Base-by-base conservation (phyloP, 2,797 vertebrate genomes). In the Schizopygopsis pylzovi region DNA sequence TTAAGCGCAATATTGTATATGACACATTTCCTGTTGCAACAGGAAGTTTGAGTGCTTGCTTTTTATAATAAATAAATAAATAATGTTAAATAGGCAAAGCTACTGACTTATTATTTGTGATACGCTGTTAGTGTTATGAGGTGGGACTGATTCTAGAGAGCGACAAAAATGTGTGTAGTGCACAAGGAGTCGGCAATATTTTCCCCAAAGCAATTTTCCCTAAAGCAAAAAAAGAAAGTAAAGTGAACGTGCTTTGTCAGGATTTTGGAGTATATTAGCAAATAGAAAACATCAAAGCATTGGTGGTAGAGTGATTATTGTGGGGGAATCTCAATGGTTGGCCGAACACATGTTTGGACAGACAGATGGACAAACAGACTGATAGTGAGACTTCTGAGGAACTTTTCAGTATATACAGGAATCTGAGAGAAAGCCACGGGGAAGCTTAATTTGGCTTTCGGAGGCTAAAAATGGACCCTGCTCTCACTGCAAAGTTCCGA, bases 381-480 rank as follows among this genome's bases (percentile, higher is more conserved):
- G n/a, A 37, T 39, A 13, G 37, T 41, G 22, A 37, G 45, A 49
- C 63, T 52, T 52, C 65, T 41, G 11, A 70, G 8, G 15, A 71
- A 71, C 22, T 43, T 59, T 56, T 71, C n/a, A 72, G 67, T 33
- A 41, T 54, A 43, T 45, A 77, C 28, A 28, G 13, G 12, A 16
- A 61, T 71, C 63, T 81, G 39, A 73, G 45, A 6, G 56, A 52
- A 81, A 85, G n/a, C 16, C 70, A 37, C 20, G 15, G 54, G 76
- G 16, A 63, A 16, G 41, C 41, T 81, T 73, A 73, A 81, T 81
- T 81, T 80, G 78, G 84, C 56, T 59, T 85, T 75, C 20, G 11
- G 56, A 22, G 68, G 22, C 45, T 72, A 56, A 80, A 61, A 80
- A 70, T 28, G 33, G n/a, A 56, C 22, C 54, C 43, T 65, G 45